Conservation (phyloP, 2,113 vertebrate species). For the Tupaia chinensis region DNA sequence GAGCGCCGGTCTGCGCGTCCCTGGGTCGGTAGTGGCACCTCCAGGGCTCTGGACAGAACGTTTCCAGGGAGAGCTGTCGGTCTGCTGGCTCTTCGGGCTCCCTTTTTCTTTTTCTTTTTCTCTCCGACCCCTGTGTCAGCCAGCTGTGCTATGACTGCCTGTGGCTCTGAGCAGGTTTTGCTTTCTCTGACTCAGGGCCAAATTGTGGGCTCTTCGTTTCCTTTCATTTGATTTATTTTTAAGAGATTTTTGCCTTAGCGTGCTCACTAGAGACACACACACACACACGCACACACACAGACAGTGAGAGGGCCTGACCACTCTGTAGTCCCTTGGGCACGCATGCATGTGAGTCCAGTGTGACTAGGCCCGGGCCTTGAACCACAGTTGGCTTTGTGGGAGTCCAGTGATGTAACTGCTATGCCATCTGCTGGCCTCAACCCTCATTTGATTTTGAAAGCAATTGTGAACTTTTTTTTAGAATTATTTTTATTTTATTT, state of each 20-base stretch:
- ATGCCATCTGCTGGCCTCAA: no score
- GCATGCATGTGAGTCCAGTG: no score
- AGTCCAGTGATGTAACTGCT: no score
- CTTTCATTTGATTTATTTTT: background rate
- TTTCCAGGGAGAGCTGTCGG: background rate
- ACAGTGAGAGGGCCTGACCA: no score
- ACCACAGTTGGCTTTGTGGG: no score
- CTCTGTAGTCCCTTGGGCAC: no score
- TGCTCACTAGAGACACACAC: no score
- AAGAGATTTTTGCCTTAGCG: no score
- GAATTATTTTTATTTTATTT: no score
- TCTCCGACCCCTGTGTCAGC: background rate
- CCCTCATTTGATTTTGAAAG: background rate
- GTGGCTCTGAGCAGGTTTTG: background rate
- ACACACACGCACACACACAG: no score
- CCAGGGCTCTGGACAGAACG: background rate
- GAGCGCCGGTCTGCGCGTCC: background rate
- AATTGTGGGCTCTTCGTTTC: background rate
- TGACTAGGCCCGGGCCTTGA: no score
- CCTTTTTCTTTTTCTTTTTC: background rate
- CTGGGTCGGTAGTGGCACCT: fast-evolving
- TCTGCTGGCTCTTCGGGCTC: background rate
- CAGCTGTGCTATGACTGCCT: background rate
- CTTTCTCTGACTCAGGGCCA: background rate
- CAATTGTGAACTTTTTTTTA: background rate